These are phyloP conservation scores for Prietella phreatophila DNA, from an alignment of 2,113 vertebrate genomes.

Conservation along the genomic window DNA sequence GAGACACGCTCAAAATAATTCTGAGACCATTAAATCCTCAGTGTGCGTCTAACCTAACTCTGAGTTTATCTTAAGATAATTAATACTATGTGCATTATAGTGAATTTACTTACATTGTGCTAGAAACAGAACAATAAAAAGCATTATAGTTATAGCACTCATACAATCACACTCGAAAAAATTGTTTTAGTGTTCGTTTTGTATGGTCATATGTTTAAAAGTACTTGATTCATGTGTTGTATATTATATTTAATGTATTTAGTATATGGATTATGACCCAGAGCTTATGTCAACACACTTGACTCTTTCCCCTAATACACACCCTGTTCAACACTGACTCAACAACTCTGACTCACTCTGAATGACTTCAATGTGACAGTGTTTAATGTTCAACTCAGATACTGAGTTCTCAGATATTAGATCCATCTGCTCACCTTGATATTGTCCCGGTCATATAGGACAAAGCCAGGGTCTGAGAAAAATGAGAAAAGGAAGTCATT, in stretches of 20 bases:
- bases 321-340: not conserved
- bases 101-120: not conserved
- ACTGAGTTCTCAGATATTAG: no score
- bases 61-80: not conserved
- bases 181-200: not conserved
- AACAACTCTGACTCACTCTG: not conserved
- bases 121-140: not conserved
- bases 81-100: not conserved
- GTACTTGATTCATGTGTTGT: no score
- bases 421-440: slow-evolving; percentile 75
- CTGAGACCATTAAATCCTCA: not conserved
- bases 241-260: not conserved
- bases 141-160: not conserved
- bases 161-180: not conserved
- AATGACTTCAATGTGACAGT: not conserved
- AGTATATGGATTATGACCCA: not conserved
- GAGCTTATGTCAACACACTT: not conserved
- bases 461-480: slow-evolving; percentile 84
- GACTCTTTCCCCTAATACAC: not conserved
- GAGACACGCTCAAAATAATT: not conserved
- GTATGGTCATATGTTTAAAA: not conserved
- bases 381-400: not conserved
- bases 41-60: not conserved
- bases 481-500: not conserved
- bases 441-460: slow-evolving; percentile 91